Conservation (phyloP, 2,888 invertebrate species). For the Lasioglossum villosulum region DNA sequence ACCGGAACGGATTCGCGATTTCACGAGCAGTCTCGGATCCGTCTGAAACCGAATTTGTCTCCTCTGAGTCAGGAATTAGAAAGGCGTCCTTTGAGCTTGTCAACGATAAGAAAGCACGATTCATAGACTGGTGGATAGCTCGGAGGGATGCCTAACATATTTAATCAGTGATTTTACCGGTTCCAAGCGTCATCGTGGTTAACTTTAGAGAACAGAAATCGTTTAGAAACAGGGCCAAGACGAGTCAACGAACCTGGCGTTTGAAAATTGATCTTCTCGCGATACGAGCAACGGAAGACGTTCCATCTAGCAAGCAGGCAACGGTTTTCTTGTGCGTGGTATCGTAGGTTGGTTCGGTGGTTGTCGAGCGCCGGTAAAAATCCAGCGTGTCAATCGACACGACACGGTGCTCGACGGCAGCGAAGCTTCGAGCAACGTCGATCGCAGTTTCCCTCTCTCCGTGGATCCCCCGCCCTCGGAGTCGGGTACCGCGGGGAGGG, state of each 20-base stretch:
- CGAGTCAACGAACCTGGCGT: background rate
- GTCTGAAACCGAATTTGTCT: background rate
- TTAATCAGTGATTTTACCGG: background rate
- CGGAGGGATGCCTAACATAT: background rate
- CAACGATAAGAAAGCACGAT: background rate
- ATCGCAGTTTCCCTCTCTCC: slow-evolving; percentile 40
- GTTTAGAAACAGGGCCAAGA: background rate
- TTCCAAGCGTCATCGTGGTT: background rate
- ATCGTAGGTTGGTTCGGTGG: background rate
- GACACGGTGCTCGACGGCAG: slow-evolving; percentile 48
- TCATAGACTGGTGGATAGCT: background rate
- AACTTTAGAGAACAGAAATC: background rate
- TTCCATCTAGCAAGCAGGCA: slow-evolving; percentile 1
- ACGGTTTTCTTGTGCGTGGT: background rate
- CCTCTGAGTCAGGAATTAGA: background rate
- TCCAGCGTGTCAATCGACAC: slow-evolving; percentile 63
- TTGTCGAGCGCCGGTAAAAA: slow-evolving; percentile 49
- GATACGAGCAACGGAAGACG: background rate
- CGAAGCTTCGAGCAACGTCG: slow-evolving; percentile 67
- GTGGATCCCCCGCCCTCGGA: slow-evolving; percentile 47
- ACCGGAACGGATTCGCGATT: background rate
- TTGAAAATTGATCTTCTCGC: background rate
- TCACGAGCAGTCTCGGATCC: background rate
- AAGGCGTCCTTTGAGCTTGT: background rate
- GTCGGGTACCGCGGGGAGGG: slow-evolving; percentile 66